Conservation (phyloP, 2,113 vertebrate species). For the Suncus etruscus region DNA sequence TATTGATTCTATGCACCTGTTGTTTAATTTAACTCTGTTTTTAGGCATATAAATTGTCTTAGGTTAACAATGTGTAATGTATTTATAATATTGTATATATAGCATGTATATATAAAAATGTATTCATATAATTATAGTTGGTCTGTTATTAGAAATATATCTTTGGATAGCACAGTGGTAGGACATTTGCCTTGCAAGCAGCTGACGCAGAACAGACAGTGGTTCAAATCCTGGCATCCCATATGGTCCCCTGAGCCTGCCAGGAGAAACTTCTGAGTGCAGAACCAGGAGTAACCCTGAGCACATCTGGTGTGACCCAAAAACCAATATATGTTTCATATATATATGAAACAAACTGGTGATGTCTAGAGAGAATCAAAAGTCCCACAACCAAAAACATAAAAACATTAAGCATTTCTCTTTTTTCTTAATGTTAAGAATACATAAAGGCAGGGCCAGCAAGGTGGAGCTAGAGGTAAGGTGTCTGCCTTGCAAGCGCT, state of each 20-base stretch:
- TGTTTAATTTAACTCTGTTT: slow-evolving; percentile 61
- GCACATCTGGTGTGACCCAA: too few species aligned
- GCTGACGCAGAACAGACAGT: too few species aligned
- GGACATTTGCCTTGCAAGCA: too few species aligned
- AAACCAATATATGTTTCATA: neutral
- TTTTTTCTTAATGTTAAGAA: slow-evolving; percentile 1
- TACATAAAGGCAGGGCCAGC: too few species aligned
- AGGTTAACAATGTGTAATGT: slow-evolving; percentile 47
- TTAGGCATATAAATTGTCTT: slow-evolving; percentile 49
- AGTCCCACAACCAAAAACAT: slow-evolving; percentile 40
- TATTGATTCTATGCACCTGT: slow-evolving; percentile 41
- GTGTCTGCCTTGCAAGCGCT: too few species aligned
- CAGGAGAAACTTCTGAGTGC: too few species aligned
- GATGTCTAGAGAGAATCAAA: slow-evolving; percentile 62
- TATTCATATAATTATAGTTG: slow-evolving; percentile 61
- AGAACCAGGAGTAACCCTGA: too few species aligned
- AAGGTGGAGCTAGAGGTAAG: too few species aligned
- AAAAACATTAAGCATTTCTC: neutral
- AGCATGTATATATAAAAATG: too few species aligned
- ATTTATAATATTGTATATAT: too few species aligned
- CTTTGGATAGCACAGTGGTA: neutral
- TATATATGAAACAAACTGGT: slow-evolving; percentile 57
- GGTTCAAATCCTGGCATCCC: too few species aligned
- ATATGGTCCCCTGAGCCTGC: too few species aligned
- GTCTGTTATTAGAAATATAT: slow-evolving; percentile 49